Percentiles rank a stretch among this genome's conserved stretches.
Conservation (phyloP, 2,797 vertebrate genomes). For the Parauchenoglanis punctatus region DNA sequence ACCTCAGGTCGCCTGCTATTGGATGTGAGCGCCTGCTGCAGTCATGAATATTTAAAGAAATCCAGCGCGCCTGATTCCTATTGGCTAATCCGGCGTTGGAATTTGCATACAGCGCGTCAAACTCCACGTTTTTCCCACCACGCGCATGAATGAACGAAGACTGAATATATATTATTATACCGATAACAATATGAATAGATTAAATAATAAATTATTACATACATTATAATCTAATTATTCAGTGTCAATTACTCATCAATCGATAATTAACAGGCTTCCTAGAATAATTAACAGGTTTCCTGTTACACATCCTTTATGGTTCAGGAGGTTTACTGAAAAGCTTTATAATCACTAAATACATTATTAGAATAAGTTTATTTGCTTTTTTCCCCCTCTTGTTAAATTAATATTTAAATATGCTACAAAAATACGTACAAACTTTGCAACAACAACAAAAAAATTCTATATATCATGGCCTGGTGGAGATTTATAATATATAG, state of each 20-base stretch:
- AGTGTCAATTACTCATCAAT: no score
- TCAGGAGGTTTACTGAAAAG: not conserved
- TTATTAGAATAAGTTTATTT: not conserved
- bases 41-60: not conserved
- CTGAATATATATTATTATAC: not conserved
- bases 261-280: not conserved
- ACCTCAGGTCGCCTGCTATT: conserved; percentile 5
- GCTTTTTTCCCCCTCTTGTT: not conserved
- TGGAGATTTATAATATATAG: not conserved
- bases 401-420: no score
- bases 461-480: not conserved
- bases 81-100: not conserved
- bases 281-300: not conserved
- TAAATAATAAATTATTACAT: not conserved
- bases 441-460: not conserved
- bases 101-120: not conserved
- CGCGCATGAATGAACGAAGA: not conserved
- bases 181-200: not conserved
- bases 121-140: not conserved
- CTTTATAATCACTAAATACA: not conserved
- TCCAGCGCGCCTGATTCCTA: conserved; percentile 10
- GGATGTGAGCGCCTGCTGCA: conserved; percentile 14
- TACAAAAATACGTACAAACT: not conserved
- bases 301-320: not conserved
- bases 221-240: not conserved